These are phyloP conservation scores for Cavia aperea DNA, from an alignment of 2,113 vertebrate genomes.

Conservation along the genomic window DNA sequence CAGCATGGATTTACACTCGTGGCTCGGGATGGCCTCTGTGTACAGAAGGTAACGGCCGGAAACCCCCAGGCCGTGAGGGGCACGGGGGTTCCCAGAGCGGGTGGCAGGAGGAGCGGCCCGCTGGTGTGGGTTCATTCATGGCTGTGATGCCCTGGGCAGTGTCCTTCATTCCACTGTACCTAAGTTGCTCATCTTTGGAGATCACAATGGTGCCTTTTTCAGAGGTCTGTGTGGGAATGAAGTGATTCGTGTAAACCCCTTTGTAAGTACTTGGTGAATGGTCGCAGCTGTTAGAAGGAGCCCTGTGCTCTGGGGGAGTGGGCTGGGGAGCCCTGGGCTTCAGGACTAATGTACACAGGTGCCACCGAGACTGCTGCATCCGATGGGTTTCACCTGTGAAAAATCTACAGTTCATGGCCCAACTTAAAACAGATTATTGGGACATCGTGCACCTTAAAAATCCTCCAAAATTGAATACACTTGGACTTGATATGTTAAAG, in stretches of 20 bases:
- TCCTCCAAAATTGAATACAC: not conserved
- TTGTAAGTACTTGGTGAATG: not conserved
- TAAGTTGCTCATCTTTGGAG: not conserved
- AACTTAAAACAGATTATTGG: not conserved
- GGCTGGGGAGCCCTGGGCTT: not conserved
- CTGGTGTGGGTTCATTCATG: not conserved
- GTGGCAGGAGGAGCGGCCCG: not conserved
- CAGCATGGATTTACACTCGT: not conserved
- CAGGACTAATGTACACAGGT: not conserved
- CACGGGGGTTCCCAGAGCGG: not conserved
- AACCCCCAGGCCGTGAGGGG: not conserved
- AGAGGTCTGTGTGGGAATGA: not conserved
- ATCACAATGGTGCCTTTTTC: not conserved
- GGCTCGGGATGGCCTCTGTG: not conserved
- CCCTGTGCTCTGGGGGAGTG: not conserved
- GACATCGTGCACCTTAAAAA: not conserved
- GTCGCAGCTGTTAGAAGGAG: not conserved
- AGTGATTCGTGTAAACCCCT: not conserved
- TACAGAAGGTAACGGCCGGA: not conserved
- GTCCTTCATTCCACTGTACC: not conserved
- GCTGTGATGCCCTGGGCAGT: not conserved
- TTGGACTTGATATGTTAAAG: not conserved
- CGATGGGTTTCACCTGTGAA: not conserved
- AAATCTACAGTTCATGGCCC: not conserved
- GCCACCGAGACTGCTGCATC: not conserved